These are phyloP conservation scores for Myodes glareolus DNA, from an alignment of 2,113 vertebrate genomes.

Conservation along the genomic window DNA sequence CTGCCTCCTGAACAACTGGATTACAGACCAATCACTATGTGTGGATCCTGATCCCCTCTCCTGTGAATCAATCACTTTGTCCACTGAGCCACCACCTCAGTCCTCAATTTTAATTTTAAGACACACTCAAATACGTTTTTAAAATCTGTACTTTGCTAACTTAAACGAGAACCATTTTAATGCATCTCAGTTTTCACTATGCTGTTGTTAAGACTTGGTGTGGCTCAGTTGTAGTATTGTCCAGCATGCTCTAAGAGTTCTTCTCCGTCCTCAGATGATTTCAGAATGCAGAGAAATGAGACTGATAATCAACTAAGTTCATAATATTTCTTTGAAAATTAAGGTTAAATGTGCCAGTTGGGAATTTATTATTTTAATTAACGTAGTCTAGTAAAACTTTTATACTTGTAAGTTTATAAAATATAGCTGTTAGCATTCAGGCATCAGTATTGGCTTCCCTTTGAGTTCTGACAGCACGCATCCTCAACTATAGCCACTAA, in stretches of 20 bases:
- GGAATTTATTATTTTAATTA: conserved; percentile 22
- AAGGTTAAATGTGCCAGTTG: neutral
- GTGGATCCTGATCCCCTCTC: too few relatives aligned
- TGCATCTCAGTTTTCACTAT: neutral
- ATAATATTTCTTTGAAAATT: neutral
- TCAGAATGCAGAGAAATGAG: neutral
- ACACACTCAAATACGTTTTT: neutral
- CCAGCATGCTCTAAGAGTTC: neutral
- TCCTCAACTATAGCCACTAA: too few relatives aligned
- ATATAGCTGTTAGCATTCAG: neutral
- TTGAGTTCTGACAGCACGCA: too few relatives aligned
- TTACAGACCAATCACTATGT: too few relatives aligned
- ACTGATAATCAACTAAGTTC: neutral
- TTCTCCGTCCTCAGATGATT: neutral
- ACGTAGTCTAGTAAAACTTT: neutral
- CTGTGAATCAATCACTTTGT: too few relatives aligned
- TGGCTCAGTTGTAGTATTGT: too few relatives aligned
- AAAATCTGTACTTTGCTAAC: neutral
- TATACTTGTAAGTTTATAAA: neutral
- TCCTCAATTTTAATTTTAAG: neutral
- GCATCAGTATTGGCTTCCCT: too few relatives aligned
- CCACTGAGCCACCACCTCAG: too few relatives aligned
- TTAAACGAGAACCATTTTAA: conserved; percentile 12
- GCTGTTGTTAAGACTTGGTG: neutral
- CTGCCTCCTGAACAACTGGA: too few relatives aligned